A percentile compares a stretch with the other conserved stretches of the same genome.
Evolutionary conservation across 2,797 vertebrate species (phyloP).

Genomic region (Triplophysa yarkandensis): DNA sequence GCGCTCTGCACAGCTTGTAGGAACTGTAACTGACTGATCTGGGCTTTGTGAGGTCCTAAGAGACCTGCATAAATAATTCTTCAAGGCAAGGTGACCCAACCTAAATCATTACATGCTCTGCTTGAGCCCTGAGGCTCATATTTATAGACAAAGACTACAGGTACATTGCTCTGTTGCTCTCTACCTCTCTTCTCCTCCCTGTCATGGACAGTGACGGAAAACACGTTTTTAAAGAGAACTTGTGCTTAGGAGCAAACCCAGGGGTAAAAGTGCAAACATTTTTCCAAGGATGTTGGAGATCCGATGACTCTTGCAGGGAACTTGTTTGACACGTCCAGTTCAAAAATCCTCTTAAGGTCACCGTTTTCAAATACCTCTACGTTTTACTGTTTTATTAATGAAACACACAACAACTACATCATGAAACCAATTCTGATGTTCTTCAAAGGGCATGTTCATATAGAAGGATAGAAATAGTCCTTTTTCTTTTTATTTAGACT

Average conservation of each 20-base stretch:
- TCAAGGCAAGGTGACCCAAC: conserved; percentile 61
- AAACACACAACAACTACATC: not conserved
- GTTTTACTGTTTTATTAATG: not conserved
- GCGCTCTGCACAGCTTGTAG: conserved; percentile 30
- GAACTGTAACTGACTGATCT: conserved; percentile 58
- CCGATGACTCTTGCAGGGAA: not conserved
- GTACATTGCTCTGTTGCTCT: conserved; percentile 44
- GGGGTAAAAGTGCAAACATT: not conserved
- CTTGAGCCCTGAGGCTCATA: conserved; percentile 54
- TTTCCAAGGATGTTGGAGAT: not conserved
- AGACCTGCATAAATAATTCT: conserved; percentile 56
- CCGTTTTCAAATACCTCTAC: not conserved
- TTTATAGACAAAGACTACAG: conserved; percentile 60
- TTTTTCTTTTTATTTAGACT: not conserved
- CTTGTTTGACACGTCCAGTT: not conserved
- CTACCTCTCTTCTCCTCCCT: conserved; percentile 32
- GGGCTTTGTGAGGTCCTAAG: conserved; percentile 45
- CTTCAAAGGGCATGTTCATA: not conserved
- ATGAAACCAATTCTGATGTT: not conserved
- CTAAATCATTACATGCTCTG: conserved; percentile 55
- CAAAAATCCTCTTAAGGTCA: not conserved
- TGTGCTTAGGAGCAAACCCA: conserved; percentile 2
- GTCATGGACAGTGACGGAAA: conserved; percentile 21
- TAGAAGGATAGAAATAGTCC: not conserved
- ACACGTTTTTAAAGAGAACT: not conserved